Conservation (phyloP, 2,888 invertebrate genomes). For the Zelleria hepariella region DNA sequence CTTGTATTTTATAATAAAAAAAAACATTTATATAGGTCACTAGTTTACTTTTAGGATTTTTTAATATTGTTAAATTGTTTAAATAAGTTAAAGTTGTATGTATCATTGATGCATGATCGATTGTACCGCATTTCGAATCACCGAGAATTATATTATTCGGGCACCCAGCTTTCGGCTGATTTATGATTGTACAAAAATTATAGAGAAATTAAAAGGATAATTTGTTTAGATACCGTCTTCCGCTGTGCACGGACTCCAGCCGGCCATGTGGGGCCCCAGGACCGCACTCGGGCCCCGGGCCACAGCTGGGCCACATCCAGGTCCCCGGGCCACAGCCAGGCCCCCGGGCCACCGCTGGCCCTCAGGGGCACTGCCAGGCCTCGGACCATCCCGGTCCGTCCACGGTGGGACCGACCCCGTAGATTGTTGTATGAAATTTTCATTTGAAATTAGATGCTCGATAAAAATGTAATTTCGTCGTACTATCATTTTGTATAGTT, state of each 20-base stretch:
- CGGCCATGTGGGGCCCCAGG: not conserved
- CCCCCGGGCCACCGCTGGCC: too few species aligned
- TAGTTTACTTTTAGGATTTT: slow-evolving; percentile 64
- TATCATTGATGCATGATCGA: slow-evolving; percentile 60
- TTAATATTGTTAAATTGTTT: slow-evolving; percentile 68
- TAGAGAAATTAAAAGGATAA: slow-evolving; percentile 33
- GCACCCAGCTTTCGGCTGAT: slow-evolving; percentile 62
- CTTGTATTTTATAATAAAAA: slow-evolving; percentile 44
- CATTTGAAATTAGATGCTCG: slow-evolving; percentile 63
- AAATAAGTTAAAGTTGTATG: slow-evolving; percentile 68
- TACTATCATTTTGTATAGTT: slow-evolving; percentile 71
- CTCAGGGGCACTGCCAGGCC: too few species aligned
- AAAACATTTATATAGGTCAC: slow-evolving; percentile 51
- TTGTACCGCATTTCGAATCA: slow-evolving; percentile 57
- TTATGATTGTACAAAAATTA: slow-evolving; percentile 64
- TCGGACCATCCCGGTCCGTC: not conserved
- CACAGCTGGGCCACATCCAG: not conserved
- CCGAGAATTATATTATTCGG: slow-evolving; percentile 55
- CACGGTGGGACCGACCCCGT: slow-evolving; percentile 33
- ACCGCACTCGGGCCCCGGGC: not conserved
- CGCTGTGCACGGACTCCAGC: not conserved
- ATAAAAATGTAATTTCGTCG: slow-evolving; percentile 64
- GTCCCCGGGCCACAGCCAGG: too few species aligned
- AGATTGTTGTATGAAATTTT: slow-evolving; percentile 59
- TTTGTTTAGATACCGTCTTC: slow-evolving; percentile 4